Evolutionary conservation across 1,140 invertebrate genomes (phyloP), one percentile per base, ranked within the genome.

Genomic region (Apis florea): DNA sequence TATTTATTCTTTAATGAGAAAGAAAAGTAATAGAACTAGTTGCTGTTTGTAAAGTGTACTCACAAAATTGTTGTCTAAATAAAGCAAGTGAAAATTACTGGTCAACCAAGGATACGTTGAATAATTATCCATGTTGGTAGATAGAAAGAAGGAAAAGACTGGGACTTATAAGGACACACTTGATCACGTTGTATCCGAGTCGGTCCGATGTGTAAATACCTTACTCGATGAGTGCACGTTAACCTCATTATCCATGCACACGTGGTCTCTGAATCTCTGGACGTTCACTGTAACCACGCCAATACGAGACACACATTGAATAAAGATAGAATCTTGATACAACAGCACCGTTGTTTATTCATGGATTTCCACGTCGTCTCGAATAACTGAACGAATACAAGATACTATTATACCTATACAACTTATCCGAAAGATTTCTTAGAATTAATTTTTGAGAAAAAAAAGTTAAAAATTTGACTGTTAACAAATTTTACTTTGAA

Each of bases 201-300:
- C 51, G 9, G 19, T 40, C 31, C 58, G 24, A 21, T 54, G 77
- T 21, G 77, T 64, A 72, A 79, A 79, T 79, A 59, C 69, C 77
- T 79, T 64, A 53, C 58, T 24, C 75, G 75, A 58, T 77, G 13
- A 40, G n/a, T 72, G 26, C 21, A 53, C 26, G 68, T 21, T 79
- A 79, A 77, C 77, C 77, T 79, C 68, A 63, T 79, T 79, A 72
- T n/a, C 68, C 77, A 79, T 79, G 77, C 69, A 54, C 69, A 63
- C 58, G 69, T 54, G 24, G 26, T 72, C 19, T 49, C 21, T 63
- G 59, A 24, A 31, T 72, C 13, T 51, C 21, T 64, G 59, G 26
- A 40, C 26, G 66, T 26, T 61, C n/a, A 5, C 17, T 56, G 40
- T 31, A 47, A n/a, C 49, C 56, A 61, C 76, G 56, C 67, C 56